Percentiles rank a stretch among this genome's conserved stretches.
phyloP scores from a whole-genome alignment of 2,888 invertebrate species.

The Rotaria socialis region DNA sequence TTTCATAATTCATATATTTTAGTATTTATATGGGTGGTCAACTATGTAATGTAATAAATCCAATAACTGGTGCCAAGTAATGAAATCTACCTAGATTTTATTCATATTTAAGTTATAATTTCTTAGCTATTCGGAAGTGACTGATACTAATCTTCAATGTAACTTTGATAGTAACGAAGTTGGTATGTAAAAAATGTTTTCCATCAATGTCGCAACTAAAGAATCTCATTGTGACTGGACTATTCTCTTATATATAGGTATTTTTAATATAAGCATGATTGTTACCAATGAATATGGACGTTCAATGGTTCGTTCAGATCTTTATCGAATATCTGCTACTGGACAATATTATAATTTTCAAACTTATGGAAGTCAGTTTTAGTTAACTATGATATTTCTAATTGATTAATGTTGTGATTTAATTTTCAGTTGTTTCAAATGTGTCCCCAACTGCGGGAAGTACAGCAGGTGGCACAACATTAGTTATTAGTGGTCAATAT shows the following conservation, averaged over 20 bases:
- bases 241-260: not conserved
- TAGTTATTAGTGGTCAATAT: conserved; percentile 45
- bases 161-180: conserved; percentile 36
- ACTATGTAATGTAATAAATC: conserved; percentile 40
- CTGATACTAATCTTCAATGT: not conserved
- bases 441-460: conserved; percentile 44
- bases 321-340: conserved; percentile 36
- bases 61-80: conserved; percentile 7
- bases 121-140: not conserved
- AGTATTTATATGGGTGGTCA: conserved; percentile 42
- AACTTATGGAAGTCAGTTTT: conserved; percentile 34
- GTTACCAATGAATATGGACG: conserved; percentile 44
- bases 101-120: not conserved
- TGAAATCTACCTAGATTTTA: not conserved
- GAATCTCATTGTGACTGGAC: too few species aligned
- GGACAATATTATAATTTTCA: conserved; percentile 38
- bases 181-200: not conserved
- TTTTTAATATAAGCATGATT: conserved; percentile 37
- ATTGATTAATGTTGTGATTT: not conserved
- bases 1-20: not conserved
- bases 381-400: too few species aligned
- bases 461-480: conserved; percentile 43
- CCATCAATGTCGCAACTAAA: too few species aligned
- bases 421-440: conserved; percentile 21
- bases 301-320: not conserved